Evolutionary conservation across 2,113 vertebrate species (phyloP).

Genomic region (Pelobates fuscus): DNA sequence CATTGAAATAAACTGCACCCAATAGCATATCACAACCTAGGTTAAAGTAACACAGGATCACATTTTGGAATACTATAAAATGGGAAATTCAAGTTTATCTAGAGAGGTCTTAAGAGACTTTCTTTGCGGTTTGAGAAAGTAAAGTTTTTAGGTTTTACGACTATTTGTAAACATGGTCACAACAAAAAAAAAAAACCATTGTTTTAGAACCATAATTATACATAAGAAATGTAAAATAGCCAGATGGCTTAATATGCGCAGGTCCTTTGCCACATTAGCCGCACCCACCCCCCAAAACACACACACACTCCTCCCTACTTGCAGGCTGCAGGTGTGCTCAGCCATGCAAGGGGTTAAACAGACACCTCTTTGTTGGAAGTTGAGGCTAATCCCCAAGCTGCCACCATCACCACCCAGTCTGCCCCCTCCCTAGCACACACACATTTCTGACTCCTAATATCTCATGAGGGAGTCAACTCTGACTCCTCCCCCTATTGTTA

Average conservation of each 20-base stretch:
- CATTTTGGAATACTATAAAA: no score
- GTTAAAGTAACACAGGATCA: no score
- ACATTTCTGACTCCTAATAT: conserved; percentile 1
- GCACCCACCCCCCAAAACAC: neutral
- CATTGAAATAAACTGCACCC: no score
- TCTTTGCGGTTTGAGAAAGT: no score
- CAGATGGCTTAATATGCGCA: neutral
- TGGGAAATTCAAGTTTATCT: no score
- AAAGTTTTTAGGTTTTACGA: no score
- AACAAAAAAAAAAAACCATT: neutral
- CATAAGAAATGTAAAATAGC: neutral
- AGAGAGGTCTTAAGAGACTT: no score
- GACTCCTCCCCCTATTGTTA: neutral
- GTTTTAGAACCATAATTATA: neutral
- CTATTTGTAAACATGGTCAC: no score
- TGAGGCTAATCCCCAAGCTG: neutral
- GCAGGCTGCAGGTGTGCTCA: neutral
- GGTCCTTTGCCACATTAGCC: neutral
- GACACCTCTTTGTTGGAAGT: neutral
- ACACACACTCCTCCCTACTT: neutral
- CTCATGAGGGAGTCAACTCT: fast-evolving
- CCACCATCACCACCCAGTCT: neutral
- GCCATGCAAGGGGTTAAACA: conserved; percentile 2
- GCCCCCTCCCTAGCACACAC: neutral
- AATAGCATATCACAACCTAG: no score